Evolutionary conservation across 2,113 vertebrate genomes (phyloP).

Genomic region (Penelope pileata): DNA sequence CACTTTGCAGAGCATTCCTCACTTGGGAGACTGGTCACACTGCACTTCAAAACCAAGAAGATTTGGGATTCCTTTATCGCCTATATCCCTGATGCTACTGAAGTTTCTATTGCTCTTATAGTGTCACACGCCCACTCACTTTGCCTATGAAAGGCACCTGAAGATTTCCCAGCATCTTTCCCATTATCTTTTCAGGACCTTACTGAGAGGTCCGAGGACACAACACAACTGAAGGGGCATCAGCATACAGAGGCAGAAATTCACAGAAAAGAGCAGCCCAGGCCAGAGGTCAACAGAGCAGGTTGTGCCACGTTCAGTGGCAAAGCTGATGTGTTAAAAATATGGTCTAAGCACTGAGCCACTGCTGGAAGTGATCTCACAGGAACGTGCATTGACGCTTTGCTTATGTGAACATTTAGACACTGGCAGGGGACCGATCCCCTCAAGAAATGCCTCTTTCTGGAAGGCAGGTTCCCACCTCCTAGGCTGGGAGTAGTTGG

Average conservation of each 20-base stretch:
- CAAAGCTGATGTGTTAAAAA: background rate
- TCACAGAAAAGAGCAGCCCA: background rate
- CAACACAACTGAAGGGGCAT: background rate
- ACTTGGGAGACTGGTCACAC: background rate
- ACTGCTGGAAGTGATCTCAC: background rate
- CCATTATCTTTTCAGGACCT: background rate
- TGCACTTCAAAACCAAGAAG: background rate
- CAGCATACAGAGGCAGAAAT: background rate
- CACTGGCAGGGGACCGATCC: background rate
- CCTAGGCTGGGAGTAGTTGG: background rate
- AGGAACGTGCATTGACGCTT: background rate
- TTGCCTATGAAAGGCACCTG: background rate
- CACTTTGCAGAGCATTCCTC: background rate
- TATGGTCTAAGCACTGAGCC: background rate
- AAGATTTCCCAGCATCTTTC: background rate
- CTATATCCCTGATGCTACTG: background rate
- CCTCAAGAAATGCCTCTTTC: background rate
- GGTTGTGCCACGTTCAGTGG: background rate
- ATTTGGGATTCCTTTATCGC: background rate
- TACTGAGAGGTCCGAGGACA: background rate
- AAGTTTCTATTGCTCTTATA: background rate
- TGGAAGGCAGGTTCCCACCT: background rate
- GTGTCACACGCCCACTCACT: background rate
- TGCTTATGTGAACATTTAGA: background rate
- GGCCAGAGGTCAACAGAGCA: background rate